Evolutionary conservation across 2,797 vertebrate species (phyloP), one percentile per base, ranked within the genome.

Genomic region (Emydoidea blandingii): DNA sequence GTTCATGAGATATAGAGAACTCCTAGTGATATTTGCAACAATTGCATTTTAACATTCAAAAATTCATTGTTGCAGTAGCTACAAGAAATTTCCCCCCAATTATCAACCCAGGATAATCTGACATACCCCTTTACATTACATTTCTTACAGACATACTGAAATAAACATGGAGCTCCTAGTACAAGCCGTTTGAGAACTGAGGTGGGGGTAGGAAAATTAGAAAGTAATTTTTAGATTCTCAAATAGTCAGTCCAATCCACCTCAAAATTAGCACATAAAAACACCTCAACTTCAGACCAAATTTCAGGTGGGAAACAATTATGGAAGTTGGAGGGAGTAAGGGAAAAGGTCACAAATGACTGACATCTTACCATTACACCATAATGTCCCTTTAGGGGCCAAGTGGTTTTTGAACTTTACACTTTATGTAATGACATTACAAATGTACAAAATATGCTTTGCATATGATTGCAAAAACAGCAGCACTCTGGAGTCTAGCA

Each of bases 401-500:
- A 65, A 74, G 74, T 72, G 83, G 83, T 74, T 94, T 87, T 57
- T 19, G 76, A 92, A 89, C 87, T 93, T 89, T 83, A 87, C 83
- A 92, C 81, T 85, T 93, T 50, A 74, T 65, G 90, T 56, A 83
- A 78, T 15, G 19, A 82, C 91, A 95, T 86, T 86, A 96, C 92
- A 97, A 97, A 95, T 90, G 89, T 92, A 95, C 89, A 91, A 96
- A 97, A 97, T 94, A 95, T 81, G 84, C 91, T 95, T 95, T 93
- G 86, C 81, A 87, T 94, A 95, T 83, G 90, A 97, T 11, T 93
- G 88, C 83, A 83, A 94, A 96, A 90, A 10, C 72, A 93, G 94
- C 83, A 96, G 87, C 34, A 7, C 94, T 79, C 44, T 95, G 96
- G 92, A 97, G 92, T 88, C 90, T 94, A 93, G 86, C 57, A 91